Conservation (phyloP, 2,888 invertebrate species). For the Anthoptus insignis region DNA sequence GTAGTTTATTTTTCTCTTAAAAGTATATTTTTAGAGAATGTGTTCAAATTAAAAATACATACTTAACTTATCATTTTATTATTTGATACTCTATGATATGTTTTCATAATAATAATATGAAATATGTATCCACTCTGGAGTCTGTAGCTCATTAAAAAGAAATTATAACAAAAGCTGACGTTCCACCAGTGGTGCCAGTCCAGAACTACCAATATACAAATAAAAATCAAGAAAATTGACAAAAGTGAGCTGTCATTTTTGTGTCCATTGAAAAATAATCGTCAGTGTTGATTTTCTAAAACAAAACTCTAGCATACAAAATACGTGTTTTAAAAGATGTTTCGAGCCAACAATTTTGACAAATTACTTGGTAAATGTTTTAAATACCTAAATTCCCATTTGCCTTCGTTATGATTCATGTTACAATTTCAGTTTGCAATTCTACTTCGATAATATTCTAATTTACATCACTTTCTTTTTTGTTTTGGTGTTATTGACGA, state of each 20-base stretch:
- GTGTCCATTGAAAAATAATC: conserved; percentile 68
- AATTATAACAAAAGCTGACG: conserved; percentile 21
- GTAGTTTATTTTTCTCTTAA: too few relatives aligned
- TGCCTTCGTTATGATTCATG: conserved; percentile 20
- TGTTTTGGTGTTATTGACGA: conserved; percentile 22
- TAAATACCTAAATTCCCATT: conserved; percentile 1
- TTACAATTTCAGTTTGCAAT: conserved; percentile 30
- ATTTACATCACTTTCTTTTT: conserved; percentile 54
- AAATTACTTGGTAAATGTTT: conserved; percentile 88
- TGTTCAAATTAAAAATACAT: too few relatives aligned
- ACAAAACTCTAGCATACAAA: conserved; percentile 62
- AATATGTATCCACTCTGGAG: too few relatives aligned
- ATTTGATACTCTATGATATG: neutral
- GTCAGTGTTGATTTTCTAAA: conserved; percentile 77
- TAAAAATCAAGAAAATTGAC: conserved; percentile 69
- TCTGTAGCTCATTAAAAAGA: neutral
- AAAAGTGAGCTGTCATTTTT: conserved; percentile 83
- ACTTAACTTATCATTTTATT: too few relatives aligned
- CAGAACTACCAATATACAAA: conserved; percentile 55
- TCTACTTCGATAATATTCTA: conserved; percentile 36
- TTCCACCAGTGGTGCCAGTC: conserved; percentile 22
- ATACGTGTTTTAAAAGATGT: conserved; percentile 79
- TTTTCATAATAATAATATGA: too few relatives aligned
- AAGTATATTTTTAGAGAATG: too few relatives aligned
- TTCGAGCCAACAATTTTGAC: conserved; percentile 88